Conservation (phyloP, 2,797 vertebrate genomes). For the Manis javanica region DNA sequence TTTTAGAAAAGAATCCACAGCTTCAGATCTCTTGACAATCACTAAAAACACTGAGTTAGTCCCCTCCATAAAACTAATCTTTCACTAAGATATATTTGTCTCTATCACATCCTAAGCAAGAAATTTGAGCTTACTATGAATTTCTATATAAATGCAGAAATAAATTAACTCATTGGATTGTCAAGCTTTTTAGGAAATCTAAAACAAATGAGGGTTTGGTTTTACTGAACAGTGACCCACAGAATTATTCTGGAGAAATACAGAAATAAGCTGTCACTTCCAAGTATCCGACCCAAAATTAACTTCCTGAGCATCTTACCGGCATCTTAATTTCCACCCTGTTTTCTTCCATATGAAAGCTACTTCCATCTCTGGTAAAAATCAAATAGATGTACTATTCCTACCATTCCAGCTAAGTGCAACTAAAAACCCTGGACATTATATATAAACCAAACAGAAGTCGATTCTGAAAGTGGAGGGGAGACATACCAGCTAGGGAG, state of each 20-base stretch:
- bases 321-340: background rate
- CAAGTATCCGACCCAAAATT: constrained; percentile 34
- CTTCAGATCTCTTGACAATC: constrained; percentile 14
- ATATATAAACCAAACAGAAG: background rate
- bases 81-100: background rate
- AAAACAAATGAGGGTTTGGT: constrained; percentile 32
- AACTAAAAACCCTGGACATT: background rate
- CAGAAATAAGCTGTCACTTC: constrained; percentile 2
- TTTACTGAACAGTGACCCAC: constrained; percentile 5
- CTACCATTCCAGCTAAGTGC: background rate
- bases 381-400: background rate
- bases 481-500: background rate
- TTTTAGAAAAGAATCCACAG: background rate
- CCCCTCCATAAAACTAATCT: constrained; percentile 18
- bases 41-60: background rate
- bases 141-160: constrained; percentile 37
- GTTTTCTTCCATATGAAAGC: background rate
- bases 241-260: constrained; percentile 14
- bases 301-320: background rate
- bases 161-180: background rate
- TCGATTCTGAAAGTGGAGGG: background rate
- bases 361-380: background rate
- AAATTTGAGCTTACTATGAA: constrained; percentile 14
- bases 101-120: background rate
- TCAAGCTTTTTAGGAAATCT: constrained; percentile 9